Evolutionary conservation across 2,113 vertebrate genomes (phyloP), one percentile per base, ranked within the genome.

Genomic region (Macaca nemestrina): DNA sequence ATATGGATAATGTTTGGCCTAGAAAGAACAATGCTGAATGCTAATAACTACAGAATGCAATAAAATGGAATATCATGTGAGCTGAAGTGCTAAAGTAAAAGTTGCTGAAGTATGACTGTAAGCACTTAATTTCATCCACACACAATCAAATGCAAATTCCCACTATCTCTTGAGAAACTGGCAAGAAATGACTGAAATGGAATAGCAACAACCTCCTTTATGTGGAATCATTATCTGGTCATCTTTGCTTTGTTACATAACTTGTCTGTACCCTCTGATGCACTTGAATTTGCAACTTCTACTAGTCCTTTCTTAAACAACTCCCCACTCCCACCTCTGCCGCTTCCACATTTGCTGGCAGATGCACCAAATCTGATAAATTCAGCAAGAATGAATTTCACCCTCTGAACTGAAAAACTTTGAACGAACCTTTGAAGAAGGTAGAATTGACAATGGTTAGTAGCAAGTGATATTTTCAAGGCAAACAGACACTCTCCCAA

Each of bases 1-100:
- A 98, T 99, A 98, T 99, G 98, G 98, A 99, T 98, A 98, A 98
- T 98, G 96, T 96, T 97, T 95, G 97, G 98, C 97, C 98, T 98
- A 97, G 96, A 83, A 98, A 97, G 98, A 98, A 98, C 97, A 98
- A 94, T 90, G 79, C 92, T 55, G 64, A 96, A 97, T 97, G 96
- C 94, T 97, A 97, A 98, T 98, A 98, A 97, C 98, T 98, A 93
- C 96, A 99, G 98, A 98, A 98, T 98, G 98, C 98, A 97, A 97
- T 98, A 98, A 98, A 99, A 98, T 98, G 92, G 98, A 98, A 96
- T 96, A 97, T 96, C 98, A 98, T 98, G 98, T 98, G 94, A 0
- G 0, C 86, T 95, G 97, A 98, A 98, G 98, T 93, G 97, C 97
- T 98, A 93, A 45, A 75, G 96, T 72, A 97, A 98, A 98, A 97